Conservation (phyloP, 1,140 invertebrate genomes). For the Brachionus rubens region DNA sequence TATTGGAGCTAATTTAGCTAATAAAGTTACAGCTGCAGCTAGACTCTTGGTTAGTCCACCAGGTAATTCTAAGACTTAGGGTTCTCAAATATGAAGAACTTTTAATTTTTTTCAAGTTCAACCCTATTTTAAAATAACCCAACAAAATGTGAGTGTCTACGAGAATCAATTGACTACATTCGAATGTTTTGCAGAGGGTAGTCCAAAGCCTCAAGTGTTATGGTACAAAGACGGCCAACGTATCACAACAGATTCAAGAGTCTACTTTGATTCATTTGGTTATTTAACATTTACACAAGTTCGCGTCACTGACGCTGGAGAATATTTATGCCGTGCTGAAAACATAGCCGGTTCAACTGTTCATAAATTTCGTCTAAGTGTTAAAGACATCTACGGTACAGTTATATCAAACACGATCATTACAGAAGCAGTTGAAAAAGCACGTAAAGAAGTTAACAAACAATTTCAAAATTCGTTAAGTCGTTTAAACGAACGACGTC, state of each 20-base stretch:
- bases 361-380: constrained; percentile 22
- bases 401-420: neutral
- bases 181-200: constrained; percentile 32
- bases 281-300: constrained; percentile 28
- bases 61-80: neutral
- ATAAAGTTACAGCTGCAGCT: neutral
- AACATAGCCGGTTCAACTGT: constrained; percentile 7
- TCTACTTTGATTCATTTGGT: constrained; percentile 24
- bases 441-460: constrained; percentile 36
- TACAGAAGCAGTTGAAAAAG: neutral
- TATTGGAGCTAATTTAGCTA: neutral
- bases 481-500: neutral
- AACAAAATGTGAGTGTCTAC: constrained; percentile 42
- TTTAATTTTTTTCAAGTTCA: neutral
- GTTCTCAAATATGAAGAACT: too few species aligned
- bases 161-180: neutral
- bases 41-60: neutral
- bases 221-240: constrained; percentile 33
- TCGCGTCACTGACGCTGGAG: neutral
- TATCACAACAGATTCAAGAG: neutral
- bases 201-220: constrained; percentile 21
- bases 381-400: constrained; percentile 19
- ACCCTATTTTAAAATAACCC: constrained; percentile 42
- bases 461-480: constrained; percentile 1
- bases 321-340: constrained; percentile 30